These are phyloP conservation scores for Babyrousa celebensis DNA, from an alignment of 2,797 vertebrate genomes.

Conservation along the genomic window DNA sequence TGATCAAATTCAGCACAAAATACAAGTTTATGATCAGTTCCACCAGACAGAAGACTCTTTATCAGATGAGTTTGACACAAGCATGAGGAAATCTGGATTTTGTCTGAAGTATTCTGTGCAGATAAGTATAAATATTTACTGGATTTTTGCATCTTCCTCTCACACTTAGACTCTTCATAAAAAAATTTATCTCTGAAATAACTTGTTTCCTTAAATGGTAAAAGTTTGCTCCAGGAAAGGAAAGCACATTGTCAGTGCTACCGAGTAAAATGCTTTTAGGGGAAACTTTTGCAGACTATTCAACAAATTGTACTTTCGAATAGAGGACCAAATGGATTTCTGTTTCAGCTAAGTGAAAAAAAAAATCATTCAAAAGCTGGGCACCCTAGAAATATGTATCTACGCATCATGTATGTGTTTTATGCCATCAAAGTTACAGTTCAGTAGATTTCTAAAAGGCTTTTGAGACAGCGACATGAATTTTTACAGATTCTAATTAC, in stretches of 20 bases:
- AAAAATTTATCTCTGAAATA: not conserved
- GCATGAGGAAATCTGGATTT: not conserved
- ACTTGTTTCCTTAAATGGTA: not conserved
- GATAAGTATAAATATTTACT: not conserved
- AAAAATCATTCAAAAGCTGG: constrained; percentile 52
- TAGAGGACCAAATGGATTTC: constrained; percentile 70
- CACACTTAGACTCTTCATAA: not conserved
- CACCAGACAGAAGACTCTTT: not conserved
- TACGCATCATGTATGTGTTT: constrained; percentile 79
- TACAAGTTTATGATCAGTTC: not conserved
- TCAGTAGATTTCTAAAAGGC: constrained; percentile 85
- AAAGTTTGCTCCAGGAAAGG: constrained; percentile 40
- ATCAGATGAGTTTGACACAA: not conserved
- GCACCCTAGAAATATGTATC: constrained; percentile 73
- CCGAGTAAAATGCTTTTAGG: constrained; percentile 69
- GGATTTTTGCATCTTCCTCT: not conserved
- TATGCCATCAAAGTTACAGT: constrained; percentile 80
- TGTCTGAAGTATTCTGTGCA: not conserved
- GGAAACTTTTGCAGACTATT: constrained; percentile 25
- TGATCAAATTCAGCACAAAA: not conserved
- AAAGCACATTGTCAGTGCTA: constrained; percentile 9
- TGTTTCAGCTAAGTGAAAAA: constrained; percentile 62
- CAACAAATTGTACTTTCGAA: constrained; percentile 49
- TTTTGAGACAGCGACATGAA: constrained; percentile 83
- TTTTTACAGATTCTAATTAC: constrained; percentile 88